Percentiles rank a stretch among this genome's conserved stretches.
These are phyloP conservation scores for Dimorphilus gyrociliatus DNA, from an alignment of 2,888 invertebrate species.

Conservation along the genomic window DNA sequence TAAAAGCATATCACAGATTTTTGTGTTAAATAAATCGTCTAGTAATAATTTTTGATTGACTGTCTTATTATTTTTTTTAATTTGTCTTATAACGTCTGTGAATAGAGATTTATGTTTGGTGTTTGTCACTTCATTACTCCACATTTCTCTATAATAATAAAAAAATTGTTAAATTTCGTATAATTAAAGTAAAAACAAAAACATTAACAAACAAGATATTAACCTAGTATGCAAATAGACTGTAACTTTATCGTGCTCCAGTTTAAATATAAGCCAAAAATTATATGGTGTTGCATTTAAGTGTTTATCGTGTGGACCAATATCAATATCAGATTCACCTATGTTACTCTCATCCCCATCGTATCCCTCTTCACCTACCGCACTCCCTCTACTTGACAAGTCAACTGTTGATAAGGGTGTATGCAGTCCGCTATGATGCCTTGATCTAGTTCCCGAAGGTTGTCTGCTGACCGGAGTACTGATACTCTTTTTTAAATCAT, in stretches of 20 bases:
- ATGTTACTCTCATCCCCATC: no score
- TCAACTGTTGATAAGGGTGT: constrained; percentile 8
- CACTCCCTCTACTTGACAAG: constrained; percentile 11
- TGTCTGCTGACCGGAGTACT: no score
- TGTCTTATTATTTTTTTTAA: no score
- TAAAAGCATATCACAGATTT: constrained; percentile 49
- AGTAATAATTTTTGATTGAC: constrained; percentile 47
- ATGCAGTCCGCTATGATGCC: constrained; percentile 10
- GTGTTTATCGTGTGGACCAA: no score
- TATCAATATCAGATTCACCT: no score
- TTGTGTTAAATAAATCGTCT: constrained; percentile 50
- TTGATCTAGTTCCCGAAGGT: constrained; percentile 6
- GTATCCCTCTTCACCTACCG: constrained; percentile 10
- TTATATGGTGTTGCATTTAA: no score
- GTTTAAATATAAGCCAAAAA: constrained; percentile 53
- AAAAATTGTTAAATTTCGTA: background rate
- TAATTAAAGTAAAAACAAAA: background rate
- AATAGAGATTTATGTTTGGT: no score
- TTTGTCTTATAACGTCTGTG: no score
- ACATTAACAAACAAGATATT: no score
- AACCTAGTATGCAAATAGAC: constrained; percentile 53
- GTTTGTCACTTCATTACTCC: no score
- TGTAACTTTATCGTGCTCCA: constrained; percentile 45
- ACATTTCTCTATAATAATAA: constrained; percentile 2
- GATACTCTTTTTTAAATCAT: no score